Conservation (phyloP, 2,888 invertebrate species). For the Drosophila phalerata region DNA sequence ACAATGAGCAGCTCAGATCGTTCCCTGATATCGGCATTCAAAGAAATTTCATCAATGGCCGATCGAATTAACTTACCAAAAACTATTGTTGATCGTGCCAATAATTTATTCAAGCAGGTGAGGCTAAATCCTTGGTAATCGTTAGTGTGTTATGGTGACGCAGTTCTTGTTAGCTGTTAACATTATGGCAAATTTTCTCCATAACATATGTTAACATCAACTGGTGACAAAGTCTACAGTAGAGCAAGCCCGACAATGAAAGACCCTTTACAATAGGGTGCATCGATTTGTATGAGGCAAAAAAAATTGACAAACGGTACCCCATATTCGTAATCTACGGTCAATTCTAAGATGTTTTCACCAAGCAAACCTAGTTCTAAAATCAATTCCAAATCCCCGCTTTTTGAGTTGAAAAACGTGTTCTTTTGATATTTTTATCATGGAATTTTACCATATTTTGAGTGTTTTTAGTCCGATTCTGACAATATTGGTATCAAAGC, state of each 20-base stretch:
- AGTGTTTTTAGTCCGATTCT: no score
- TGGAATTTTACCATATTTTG: no score
- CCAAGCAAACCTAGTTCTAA: no score
- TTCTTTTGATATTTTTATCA: no score
- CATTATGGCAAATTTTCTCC: background rate
- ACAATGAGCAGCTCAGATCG: constrained; percentile 97
- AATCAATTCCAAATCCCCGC: no score
- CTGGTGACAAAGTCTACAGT: background rate
- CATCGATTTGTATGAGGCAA: no score
- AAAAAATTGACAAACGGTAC: no score
- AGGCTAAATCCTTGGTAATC: background rate
- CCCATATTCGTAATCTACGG: no score
- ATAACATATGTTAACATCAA: background rate
- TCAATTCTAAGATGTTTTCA: no score
- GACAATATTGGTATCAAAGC: no score
- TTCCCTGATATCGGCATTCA: constrained; percentile 97
- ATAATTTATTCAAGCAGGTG: constrained; percentile 98
- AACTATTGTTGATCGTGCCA: constrained; percentile 98
- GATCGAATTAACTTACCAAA: constrained; percentile 98
- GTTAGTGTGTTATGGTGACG: background rate
- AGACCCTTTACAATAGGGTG: no score
- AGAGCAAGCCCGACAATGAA: background rate
- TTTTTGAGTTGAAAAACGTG: no score
- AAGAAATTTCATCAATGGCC: constrained; percentile 99
- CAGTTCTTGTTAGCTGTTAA: background rate